A percentile compares a stretch with the other conserved stretches of the same genome.
phyloP scores from a whole-genome alignment of 2,113 vertebrate species.

The Oncorhynchus kisutch region DNA sequence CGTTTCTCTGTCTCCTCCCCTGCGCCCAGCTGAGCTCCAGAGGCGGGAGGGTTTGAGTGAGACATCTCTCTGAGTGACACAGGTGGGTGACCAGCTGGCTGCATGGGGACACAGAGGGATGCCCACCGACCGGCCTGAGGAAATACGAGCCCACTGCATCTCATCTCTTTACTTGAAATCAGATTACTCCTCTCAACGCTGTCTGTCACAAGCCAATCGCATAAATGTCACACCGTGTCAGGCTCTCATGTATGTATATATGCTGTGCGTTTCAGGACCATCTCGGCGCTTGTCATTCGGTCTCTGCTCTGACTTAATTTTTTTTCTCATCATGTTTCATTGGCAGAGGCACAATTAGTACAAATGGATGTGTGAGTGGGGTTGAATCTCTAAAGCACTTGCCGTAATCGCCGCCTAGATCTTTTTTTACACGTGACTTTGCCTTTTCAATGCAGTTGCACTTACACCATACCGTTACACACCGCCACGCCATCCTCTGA shows the following conservation, averaged over 20 bases:
- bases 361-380: neutral
- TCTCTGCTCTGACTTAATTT: neutral
- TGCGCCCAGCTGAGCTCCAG: slow-evolving; percentile 10
- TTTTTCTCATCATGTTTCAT: neutral
- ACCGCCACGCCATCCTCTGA: neutral
- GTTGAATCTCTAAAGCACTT: no score
- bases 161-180: slow-evolving; percentile 8
- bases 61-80: slow-evolving; percentile 16
- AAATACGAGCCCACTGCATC: neutral
- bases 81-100: slow-evolving; percentile 20
- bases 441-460: neutral
- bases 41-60: neutral
- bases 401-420: no score
- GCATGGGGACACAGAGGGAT: slow-evolving; percentile 2
- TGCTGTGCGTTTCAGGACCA: neutral
- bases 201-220: neutral
- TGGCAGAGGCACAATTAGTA: neutral
- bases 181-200: neutral
- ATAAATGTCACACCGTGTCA: neutral
- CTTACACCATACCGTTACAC: neutral
- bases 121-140: neutral
- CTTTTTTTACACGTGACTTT: no score
- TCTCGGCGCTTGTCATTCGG: neutral
- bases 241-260: neutral
- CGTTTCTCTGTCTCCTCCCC: neutral